Percentiles rank a stretch among this genome's conserved stretches.
Conservation (phyloP, 2,797 vertebrate genomes). For the Lutjanus campechanus region DNA sequence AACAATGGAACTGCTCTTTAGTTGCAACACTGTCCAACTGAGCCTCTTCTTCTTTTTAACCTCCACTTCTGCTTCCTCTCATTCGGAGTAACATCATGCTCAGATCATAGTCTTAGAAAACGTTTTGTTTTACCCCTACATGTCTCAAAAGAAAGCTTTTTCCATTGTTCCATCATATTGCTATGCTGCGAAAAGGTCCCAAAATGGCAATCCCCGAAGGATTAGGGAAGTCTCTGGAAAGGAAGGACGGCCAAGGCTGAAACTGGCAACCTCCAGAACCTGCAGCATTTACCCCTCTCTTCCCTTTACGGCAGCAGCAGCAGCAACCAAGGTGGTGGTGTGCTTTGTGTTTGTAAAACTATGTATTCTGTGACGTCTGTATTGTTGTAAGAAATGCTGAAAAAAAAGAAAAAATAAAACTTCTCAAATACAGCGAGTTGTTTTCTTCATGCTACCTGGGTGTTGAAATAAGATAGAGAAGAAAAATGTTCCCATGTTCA, state of each 20-base stretch:
- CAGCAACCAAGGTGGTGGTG: constrained; percentile 81
- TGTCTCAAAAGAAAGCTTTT: constrained; percentile 57
- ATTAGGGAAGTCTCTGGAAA: constrained; percentile 47
- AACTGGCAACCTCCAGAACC: constrained; percentile 62
- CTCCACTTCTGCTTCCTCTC: constrained; percentile 51
- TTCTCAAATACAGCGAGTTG: constrained; percentile 74
- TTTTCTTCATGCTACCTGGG: constrained; percentile 46
- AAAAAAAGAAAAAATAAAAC: constrained; percentile 81
- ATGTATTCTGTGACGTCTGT: constrained; percentile 91
- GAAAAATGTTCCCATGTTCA: too few relatives aligned
- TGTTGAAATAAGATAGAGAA: not conserved
- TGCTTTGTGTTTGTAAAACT: constrained; percentile 91
- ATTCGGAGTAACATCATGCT: constrained; percentile 51
- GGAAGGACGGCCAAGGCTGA: constrained; percentile 56
- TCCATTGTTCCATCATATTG: constrained; percentile 59
- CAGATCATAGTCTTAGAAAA: constrained; percentile 61
- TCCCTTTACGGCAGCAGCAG: constrained; percentile 70
- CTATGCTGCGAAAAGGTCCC: constrained; percentile 62
- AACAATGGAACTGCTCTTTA: constrained; percentile 49
- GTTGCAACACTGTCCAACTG: constrained; percentile 55
- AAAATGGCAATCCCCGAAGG: constrained; percentile 51
- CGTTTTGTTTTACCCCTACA: constrained; percentile 55
- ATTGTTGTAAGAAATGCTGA: constrained; percentile 87
- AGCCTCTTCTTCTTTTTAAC: constrained; percentile 46
- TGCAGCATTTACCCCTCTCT: constrained; percentile 33